Percentiles rank a stretch among this genome's conserved stretches.
Conservation (phyloP, 2,797 vertebrate species). For the Centropyge bicolor region DNA sequence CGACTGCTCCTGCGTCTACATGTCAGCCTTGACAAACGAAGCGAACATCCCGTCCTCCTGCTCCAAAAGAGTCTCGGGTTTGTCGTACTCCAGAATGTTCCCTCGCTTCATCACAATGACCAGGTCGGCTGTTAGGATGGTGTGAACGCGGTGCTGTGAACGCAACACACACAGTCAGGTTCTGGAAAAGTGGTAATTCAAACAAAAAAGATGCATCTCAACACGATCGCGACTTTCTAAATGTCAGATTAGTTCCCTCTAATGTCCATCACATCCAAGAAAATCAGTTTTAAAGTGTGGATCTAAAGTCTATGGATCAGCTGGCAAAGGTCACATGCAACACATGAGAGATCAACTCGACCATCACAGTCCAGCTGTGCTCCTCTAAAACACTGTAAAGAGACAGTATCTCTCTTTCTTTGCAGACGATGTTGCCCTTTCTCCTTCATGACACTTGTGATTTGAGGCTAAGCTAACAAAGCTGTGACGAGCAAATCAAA, state of each 20-base stretch:
- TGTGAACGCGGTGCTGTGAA: slow-evolving; percentile 95
- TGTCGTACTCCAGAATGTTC: slow-evolving; percentile 95
- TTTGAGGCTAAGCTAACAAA: not conserved
- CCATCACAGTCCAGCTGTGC: too few species aligned
- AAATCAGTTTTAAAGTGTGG: too few species aligned
- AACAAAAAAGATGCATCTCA: not conserved
- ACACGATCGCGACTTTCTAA: too few species aligned
- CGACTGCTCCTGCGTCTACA: slow-evolving; percentile 81
- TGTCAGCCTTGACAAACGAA: slow-evolving; percentile 96
- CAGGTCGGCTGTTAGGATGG: slow-evolving; percentile 95
- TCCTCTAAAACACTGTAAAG: too few species aligned
- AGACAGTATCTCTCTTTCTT: not conserved
- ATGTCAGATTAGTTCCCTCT: too few species aligned
- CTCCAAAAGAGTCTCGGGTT: slow-evolving; percentile 92
- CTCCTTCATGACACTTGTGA: not conserved
- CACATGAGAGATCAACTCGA: too few species aligned
- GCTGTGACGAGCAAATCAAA: not conserved
- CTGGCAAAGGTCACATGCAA: too few species aligned
- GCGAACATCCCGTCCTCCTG: slow-evolving; percentile 94
- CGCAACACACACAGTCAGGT: slow-evolving; percentile 7
- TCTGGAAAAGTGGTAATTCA: not conserved
- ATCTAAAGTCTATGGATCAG: too few species aligned
- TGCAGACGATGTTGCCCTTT: slow-evolving; percentile 33
- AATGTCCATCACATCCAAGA: too few species aligned
- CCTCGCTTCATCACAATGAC: slow-evolving; percentile 99